Evolutionary conservation across 2,888 invertebrate species (phyloP).

Genomic region (Lasius platythorax): DNA sequence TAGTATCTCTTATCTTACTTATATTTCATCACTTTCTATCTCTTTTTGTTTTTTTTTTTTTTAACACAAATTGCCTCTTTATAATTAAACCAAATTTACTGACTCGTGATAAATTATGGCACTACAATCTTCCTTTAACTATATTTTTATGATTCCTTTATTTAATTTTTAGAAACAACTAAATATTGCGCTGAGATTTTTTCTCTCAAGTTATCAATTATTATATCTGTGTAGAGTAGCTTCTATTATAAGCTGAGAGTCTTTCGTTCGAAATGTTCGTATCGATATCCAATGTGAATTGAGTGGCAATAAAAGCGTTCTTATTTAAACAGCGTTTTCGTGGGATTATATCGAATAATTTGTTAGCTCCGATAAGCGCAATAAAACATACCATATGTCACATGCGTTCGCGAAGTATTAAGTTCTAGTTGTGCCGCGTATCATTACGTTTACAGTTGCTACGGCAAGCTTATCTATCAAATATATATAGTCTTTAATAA

Average conservation of each 20-base stretch:
- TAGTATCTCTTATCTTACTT: neutral
- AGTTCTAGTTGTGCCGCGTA: slow-evolving; percentile 63
- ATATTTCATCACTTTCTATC: neutral
- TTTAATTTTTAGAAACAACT: neutral
- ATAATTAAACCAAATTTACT: neutral
- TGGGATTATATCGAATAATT: slow-evolving; percentile 71
- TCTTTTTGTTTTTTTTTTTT: neutral
- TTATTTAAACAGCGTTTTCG: slow-evolving; percentile 67
- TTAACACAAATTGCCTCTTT: neutral
- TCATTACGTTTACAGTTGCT: slow-evolving; percentile 54
- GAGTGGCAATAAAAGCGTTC: slow-evolving; percentile 59
- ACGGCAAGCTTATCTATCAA: slow-evolving; percentile 28
- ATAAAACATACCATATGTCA: slow-evolving; percentile 67
- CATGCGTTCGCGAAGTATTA: slow-evolving; percentile 58
- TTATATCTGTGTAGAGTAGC: neutral
- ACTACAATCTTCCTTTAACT: neutral
- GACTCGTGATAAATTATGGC: neutral
- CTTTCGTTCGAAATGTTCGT: slow-evolving; percentile 2
- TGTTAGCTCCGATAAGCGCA: slow-evolving; percentile 55
- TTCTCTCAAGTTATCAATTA: neutral
- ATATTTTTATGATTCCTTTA: neutral
- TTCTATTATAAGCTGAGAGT: neutral
- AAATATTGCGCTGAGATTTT: neutral
- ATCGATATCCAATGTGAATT: slow-evolving; percentile 31
- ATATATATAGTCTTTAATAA: slow-evolving; percentile 28